Evolutionary conservation across 2,888 invertebrate species (phyloP).

Genomic region (Neria commutata): DNA sequence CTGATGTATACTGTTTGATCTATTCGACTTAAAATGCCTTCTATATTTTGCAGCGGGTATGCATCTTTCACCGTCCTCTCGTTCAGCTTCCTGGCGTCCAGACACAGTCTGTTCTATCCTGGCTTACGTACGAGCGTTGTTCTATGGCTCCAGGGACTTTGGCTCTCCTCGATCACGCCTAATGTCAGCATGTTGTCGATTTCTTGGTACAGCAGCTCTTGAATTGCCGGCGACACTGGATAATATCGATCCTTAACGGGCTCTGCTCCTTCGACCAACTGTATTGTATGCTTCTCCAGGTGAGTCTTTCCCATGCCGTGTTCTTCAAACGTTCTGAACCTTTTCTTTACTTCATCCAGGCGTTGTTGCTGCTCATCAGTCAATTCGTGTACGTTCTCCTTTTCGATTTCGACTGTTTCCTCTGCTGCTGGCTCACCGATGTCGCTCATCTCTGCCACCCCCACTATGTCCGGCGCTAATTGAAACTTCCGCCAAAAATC

Average conservation of each 20-base stretch:
- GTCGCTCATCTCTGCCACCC: background rate
- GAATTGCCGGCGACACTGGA: background rate
- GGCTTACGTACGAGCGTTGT: background rate
- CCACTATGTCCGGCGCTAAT: background rate
- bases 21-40: slow-evolving; percentile 31
- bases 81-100: slow-evolving; percentile 35
- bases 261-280: background rate
- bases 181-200: background rate
- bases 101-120: slow-evolving; percentile 29
- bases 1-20: slow-evolving; percentile 20
- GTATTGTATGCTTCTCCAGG: background rate
- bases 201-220: background rate
- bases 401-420: background rate
- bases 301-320: background rate
- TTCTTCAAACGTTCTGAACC: background rate
- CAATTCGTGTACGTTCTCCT: background rate
- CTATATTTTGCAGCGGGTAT: slow-evolving; percentile 27
- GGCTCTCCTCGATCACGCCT: background rate
- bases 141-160: background rate
- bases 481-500: slow-evolving; percentile 12
- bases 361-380: background rate
- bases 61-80: background rate
- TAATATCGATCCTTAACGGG: background rate
- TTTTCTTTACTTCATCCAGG: background rate
- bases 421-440: background rate